Evolutionary conservation across 2,888 invertebrate genomes (phyloP), one percentile per base, ranked within the genome.

Genomic region (Clunio marinus): DNA sequence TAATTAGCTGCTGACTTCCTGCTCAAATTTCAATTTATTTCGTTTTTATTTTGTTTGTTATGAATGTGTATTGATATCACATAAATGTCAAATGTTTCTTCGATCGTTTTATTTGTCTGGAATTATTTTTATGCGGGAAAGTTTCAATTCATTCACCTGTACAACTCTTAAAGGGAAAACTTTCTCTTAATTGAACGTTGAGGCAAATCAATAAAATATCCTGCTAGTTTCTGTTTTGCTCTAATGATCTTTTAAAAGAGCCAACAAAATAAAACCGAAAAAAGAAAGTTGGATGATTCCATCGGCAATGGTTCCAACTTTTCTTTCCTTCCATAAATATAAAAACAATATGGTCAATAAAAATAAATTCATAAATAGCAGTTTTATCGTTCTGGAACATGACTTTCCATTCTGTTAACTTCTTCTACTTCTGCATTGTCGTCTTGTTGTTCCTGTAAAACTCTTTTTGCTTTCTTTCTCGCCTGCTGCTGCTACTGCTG

Each of bases 301-400:
- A 41, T 41, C 15, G 41, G 41, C 7, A n/a, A 32, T 4, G 10
- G 32, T 51, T 20, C 51, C 17, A 51, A 10, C 20, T n/a, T n/a
- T n/a, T n/a, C 7, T 3, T 45, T 45, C n/a, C 8, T 51, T 17
- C 51, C 17, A 51, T 60, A 22, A 45, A 63, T 27, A 27, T 46
- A 46, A 27, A 63, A 63, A 63, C 63, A 63, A 46, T 63, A 28
- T 63, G 60, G 60, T 60, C 60, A 60, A 60, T 60, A 60, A 60
- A 57, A 60, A 45, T 63, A 63, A 63, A 63, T 63, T 63, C 63
- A 63, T 63, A 63, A 63, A 63, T 63, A 46, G 63, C 63, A 63
- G 46, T 63, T 63, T 63, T 63, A 63, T 63, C 63, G 63, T 63
- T 63, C 63, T 46, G 46, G 63, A 63, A 63, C 63, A 63, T 63